Conservation (phyloP, 2,888 invertebrate genomes). For the Aphrophora alni region DNA sequence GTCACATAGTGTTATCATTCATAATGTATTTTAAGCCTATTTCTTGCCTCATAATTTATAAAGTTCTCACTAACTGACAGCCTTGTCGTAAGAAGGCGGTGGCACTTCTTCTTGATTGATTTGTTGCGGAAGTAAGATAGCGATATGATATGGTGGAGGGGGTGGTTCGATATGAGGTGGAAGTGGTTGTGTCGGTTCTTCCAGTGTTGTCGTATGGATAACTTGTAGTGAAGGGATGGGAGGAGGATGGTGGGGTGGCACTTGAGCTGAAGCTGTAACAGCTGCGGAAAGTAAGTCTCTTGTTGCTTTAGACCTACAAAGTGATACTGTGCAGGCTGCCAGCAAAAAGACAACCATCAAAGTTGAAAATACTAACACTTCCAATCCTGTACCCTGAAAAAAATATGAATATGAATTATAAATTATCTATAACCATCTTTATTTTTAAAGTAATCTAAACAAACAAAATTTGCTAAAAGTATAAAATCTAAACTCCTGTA, state of each 20-base stretch:
- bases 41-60: not conserved
- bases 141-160: slow-evolving; percentile 86
- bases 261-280: slow-evolving; percentile 43
- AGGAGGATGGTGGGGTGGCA: slow-evolving; percentile 59
- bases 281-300: slow-evolving; percentile 45
- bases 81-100: slow-evolving; percentile 78
- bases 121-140: slow-evolving; percentile 72
- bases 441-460: not conserved
- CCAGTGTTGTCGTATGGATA: slow-evolving; percentile 54
- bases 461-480: no score
- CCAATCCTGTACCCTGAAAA: slow-evolving; percentile 61
- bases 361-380: slow-evolving; percentile 65
- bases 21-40: no score
- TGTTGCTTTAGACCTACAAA: slow-evolving; percentile 58
- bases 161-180: slow-evolving; percentile 57
- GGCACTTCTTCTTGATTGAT: slow-evolving; percentile 63
- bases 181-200: slow-evolving; percentile 51
- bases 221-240: slow-evolving; percentile 58
- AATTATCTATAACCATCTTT: not conserved
- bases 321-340: slow-evolving; percentile 63
- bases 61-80: slow-evolving; percentile 64
- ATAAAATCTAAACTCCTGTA: no score
- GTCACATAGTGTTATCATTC: no score
- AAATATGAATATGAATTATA: no score
- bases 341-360: slow-evolving; percentile 55